A percentile compares a stretch with the other conserved stretches of the same genome.
Evolutionary conservation across 2,888 invertebrate species (phyloP).

Genomic region (Pristionchus maxplancki): DNA sequence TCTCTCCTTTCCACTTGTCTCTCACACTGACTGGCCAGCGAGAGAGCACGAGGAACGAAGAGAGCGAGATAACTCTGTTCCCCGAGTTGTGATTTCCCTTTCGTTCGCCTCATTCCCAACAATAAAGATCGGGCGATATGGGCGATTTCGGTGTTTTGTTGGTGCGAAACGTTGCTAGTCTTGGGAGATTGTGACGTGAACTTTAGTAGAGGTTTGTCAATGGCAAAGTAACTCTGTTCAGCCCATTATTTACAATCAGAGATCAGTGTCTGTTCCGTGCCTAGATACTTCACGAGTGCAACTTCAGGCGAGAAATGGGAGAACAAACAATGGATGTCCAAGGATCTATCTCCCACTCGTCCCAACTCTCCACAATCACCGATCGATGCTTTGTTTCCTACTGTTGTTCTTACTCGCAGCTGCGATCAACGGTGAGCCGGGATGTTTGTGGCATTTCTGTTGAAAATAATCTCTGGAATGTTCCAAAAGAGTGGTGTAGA

Average conservation of each 20-base stretch:
- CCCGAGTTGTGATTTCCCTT: constrained; percentile 19
- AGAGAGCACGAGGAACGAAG: neutral
- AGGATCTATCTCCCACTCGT: neutral
- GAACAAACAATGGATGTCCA: neutral
- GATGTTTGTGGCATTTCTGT: neutral
- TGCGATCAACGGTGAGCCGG: neutral
- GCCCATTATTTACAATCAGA: neutral
- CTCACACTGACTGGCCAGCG: neutral
- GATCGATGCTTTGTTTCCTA: neutral
- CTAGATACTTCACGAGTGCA: neutral
- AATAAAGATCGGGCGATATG: neutral
- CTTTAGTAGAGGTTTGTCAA: no score
- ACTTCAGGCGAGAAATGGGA: neutral
- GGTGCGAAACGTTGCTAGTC: neutral
- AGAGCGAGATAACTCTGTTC: neutral
- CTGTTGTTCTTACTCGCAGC: neutral
- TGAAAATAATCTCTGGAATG: neutral
- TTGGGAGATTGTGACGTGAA: no score
- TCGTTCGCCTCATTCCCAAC: neutral
- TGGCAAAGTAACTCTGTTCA: no score
- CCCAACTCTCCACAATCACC: constrained; percentile 1
- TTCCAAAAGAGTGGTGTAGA: no score
- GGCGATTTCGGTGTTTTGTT: neutral
- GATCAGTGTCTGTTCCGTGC: neutral
- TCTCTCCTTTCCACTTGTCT: neutral